Conservation (phyloP, 2,888 invertebrate species). For the Pseudococcus viburni region DNA sequence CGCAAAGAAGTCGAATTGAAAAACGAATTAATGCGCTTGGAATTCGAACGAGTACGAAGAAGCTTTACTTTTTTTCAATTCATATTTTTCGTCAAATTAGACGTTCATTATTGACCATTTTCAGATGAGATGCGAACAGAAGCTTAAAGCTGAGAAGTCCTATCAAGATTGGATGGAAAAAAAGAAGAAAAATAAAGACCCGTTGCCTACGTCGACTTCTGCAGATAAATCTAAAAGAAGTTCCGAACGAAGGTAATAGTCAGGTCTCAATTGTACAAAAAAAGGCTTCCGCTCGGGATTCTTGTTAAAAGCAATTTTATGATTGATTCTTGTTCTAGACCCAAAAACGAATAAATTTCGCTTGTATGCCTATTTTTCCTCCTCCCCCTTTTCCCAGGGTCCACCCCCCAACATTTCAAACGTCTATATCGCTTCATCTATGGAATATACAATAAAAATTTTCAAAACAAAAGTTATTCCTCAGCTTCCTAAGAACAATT, state of each 20-base stretch:
- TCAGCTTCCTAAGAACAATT: no score
- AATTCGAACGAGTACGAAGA: slow-evolving; percentile 34
- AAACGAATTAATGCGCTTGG: background rate
- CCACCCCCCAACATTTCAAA: no score
- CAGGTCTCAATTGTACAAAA: no score
- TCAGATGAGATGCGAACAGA: slow-evolving; percentile 48
- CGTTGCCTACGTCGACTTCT: background rate
- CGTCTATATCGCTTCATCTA: no score
- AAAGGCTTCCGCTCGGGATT: no score
- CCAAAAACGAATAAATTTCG: no score
- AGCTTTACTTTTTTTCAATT: background rate
- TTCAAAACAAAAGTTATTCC: no score
- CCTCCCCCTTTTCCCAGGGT: no score
- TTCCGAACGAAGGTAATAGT: background rate
- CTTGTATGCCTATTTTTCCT: no score
- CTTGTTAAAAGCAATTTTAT: no score
- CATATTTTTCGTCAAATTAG: background rate
- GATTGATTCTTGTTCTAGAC: no score
- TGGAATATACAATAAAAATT: no score
- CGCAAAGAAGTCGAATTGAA: background rate
- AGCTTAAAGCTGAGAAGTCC: slow-evolving; percentile 16
- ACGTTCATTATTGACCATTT: background rate
- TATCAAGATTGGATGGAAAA: slow-evolving; percentile 42
- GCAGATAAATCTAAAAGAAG: background rate
- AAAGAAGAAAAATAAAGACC: background rate